phyloP scores from a whole-genome alignment of 2,113 vertebrate species.

The Plectropomus leopardus region DNA sequence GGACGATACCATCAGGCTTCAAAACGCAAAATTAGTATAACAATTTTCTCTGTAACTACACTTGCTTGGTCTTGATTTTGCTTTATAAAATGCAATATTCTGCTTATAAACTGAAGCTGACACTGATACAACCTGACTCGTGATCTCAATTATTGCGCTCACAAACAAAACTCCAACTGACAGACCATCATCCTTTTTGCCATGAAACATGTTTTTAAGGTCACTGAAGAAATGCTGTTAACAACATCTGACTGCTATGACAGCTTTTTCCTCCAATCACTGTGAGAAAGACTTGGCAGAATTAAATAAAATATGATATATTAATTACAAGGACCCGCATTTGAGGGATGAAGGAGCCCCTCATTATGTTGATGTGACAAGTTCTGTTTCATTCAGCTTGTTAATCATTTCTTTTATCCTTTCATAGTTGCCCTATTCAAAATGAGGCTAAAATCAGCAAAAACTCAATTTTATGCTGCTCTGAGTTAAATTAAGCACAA shows the following conservation, averaged over 20 bases:
- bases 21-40: slow-evolving; percentile 13
- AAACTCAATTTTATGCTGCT: slow-evolving; percentile 76
- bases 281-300: slow-evolving; percentile 37
- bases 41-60: slow-evolving; percentile 13
- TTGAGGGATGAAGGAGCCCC: slow-evolving; percentile 61
- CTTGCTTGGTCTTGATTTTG: slow-evolving; percentile 5
- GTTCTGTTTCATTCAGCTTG: slow-evolving; percentile 72
- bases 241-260: slow-evolving; percentile 49
- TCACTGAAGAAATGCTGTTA: slow-evolving; percentile 38
- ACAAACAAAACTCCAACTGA: slow-evolving; percentile 43
- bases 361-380: slow-evolving; percentile 76
- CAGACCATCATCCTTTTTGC: slow-evolving; percentile 20
- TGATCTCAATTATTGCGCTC: slow-evolving; percentile 45
- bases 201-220: slow-evolving; percentile 44
- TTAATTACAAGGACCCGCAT: slow-evolving; percentile 72
- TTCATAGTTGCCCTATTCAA: slow-evolving; percentile 62
- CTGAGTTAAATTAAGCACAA: slow-evolving; percentile 74
- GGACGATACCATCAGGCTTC: slow-evolving; percentile 40
- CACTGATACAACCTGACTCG: slow-evolving; percentile 19
- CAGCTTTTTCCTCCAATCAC: slow-evolving; percentile 45
- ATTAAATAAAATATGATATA: slow-evolving; percentile 41
- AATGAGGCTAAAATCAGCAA: slow-evolving; percentile 69
- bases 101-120: slow-evolving; percentile 12
- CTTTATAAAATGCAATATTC: slow-evolving; percentile 17
- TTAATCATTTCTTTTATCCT: slow-evolving; percentile 73